These are phyloP conservation scores for Crypturellus undulatus DNA, from an alignment of 2,113 vertebrate species.

Conservation along the genomic window DNA sequence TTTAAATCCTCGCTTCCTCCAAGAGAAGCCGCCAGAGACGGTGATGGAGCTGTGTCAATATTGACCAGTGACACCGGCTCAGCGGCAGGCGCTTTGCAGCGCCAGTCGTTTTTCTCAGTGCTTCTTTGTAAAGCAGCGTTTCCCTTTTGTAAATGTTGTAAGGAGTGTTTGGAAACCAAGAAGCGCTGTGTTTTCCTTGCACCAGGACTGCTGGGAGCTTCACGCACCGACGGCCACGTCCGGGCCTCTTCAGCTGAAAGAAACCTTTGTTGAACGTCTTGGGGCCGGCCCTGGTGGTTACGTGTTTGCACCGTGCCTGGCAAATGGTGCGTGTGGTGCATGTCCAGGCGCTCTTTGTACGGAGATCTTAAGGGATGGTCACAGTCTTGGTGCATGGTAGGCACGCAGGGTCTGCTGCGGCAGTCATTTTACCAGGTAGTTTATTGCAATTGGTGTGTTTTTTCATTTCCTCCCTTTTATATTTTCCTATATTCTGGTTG, in stretches of 20 bases:
- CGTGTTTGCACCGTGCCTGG: rapidly evolving
- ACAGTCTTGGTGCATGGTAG: neutral
- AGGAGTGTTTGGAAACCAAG: neutral
- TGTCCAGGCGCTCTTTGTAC: neutral
- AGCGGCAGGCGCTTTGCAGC: neutral
- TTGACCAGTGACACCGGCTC: conserved; percentile 30
- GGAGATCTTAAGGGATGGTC: neutral
- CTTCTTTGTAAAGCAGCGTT: conserved; percentile 37
- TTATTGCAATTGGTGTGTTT: neutral
- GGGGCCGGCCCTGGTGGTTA: neutral
- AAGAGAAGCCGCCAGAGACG: conserved; percentile 21
- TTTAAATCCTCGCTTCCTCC: conserved; percentile 39
- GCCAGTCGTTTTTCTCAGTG: conserved; percentile 18
- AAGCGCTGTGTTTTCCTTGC: neutral
- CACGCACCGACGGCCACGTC: neutral
- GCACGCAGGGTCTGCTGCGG: neutral
- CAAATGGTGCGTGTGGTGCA: neutral
- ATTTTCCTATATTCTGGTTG: neutral
- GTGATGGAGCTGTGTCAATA: conserved; percentile 15
- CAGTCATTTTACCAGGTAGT: neutral
- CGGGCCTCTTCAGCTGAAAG: neutral
- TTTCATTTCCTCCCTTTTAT: neutral
- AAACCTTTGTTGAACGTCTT: neutral
- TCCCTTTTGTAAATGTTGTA: neutral
- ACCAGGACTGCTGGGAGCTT: neutral